Evolutionary conservation across 2,797 vertebrate genomes (phyloP), one percentile per base, ranked within the genome.

Genomic region (Microctenopoma steveboyesi): DNA sequence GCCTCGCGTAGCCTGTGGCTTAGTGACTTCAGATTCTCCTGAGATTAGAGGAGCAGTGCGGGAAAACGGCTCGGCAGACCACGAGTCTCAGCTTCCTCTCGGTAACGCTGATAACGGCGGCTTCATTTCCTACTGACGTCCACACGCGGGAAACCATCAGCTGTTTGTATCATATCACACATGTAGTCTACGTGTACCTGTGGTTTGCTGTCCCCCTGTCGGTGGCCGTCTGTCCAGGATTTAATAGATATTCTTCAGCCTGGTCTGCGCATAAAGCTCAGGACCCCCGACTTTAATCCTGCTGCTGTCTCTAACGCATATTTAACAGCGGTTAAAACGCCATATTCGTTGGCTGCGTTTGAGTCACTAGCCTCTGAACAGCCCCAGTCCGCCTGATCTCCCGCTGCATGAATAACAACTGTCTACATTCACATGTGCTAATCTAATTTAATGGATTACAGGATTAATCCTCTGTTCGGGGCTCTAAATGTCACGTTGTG

Each of bases 71-170:
- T 49, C 35, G 10, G 47, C 60, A 52, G 10, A 66, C 79, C 83
- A 43, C 78, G 75, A 78, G 62, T 64, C 78, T 63, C 74, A 50
- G 74, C 72, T 79, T 79, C 82, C 65, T 61, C 43, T 58, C 47
- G 2, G 51, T 3, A 0, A 22, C 57, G 1, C 82, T 51, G 82
- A 86, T 84, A 76, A 66, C 70, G 8, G 27, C 64, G 0, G 58
- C 55, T 84, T 86, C 59, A 73, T 82, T 88, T 88, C 82, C 87
- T 75, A 61, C 53, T 25, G 55, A 69, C 56, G 27, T 53, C 15
- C 7, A 33, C 62, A 2, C 2, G 10, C 4, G 74, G 84, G 72
- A 83, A 84, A 61, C 81, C 2, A 51, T 37, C 9, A 14, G 50
- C 46, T 37, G 12, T 48, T 5, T 14, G 0, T 14, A 49, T 14